Base-by-base conservation (phyloP, 1,140 invertebrate species). In the Sinonovacula constricta region DNA sequence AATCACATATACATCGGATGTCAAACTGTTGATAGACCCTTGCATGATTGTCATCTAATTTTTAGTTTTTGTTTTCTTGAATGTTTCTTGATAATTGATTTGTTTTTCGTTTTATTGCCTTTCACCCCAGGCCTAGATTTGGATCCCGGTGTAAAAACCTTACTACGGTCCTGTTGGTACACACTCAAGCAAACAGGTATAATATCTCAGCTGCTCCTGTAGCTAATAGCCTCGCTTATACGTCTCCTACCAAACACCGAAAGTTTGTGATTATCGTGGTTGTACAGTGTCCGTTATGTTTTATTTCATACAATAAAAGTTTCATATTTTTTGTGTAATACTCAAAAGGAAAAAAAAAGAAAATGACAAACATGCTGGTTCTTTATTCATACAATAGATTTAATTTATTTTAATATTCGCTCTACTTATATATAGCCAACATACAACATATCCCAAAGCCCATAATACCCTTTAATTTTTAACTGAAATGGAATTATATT, bases 131-230 rank as follows among this genome's bases (percentile, higher is more conserved):
- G 74, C 14, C 63, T 77, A 67, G 74, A 77, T 49, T 49, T 68
- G 74, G 74, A 77, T 33, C 63, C 63, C 24, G 74, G 74, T 60
- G 24, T 56, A 14, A 57, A 57, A 57, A 67, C 74, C 28, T 39
- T 57, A 22, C 59, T 77, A 39, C 54, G 33, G 45, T 66, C 74
- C 74, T 77, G 74, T 68, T 54, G 51, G 3, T 77, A 77, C 74
- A 67, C 74, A 18, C 74, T 77, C 7, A 31, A 77, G 24, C 74
- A 67, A 68, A 77, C 51, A 77, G 74, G 74, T 77, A 77, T 77
- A 57, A 28, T 31, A 36, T 63, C 36, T 24, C 36, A 45, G 15
- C 49, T 63, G 12, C 53, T 4, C 4, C 26, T 22, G 53, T 54
- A 54, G 18, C 53, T 54, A 24, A 54, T 54, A 22, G 53, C 18